Base-by-base conservation (phyloP, 2,113 vertebrate genomes). In the Leptobrachium ailaonicum region DNA sequence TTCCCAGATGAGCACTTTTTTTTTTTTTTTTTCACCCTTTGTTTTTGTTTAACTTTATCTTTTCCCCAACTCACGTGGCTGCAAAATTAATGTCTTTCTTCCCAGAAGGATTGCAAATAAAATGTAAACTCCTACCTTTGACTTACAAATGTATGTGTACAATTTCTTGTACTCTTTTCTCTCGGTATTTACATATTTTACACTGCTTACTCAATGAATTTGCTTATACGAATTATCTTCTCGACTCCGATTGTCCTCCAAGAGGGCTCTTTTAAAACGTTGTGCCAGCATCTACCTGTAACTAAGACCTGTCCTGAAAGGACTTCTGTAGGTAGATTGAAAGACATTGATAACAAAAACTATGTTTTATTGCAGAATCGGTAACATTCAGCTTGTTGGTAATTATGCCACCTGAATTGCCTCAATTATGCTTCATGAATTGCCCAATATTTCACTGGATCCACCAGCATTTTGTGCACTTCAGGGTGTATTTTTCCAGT, bases 171-270 rank as follows among this genome's bases (percentile, higher is more conserved):
- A 4, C 45, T 13, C 47, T 11, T 9, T 44, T 45, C 62, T 42
- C 42, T 58, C 20, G 13, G 2, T 63, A 73, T 79, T 79, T 79
- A 66, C 77, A 79, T 73, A 58, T 42, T 54, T 32, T 11, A 53
- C 14, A 40, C 47, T 58, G 43, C 68, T 44, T 50, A 68, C n/a
- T 45, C 14, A n/a, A 47, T 12, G 2, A 41, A 75, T 81, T 75
- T 81, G 79, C 79, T 75, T 81, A 75, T 40, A 75, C 71, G 53
- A 75, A 81, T 69, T 9, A 45, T 73, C 64, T 74, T 45, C 32
- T 41, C n/a, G 60, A 13, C 11, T 60, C 56, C 56, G 13, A 12
- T 60, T 13, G 13, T 60, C 10, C 56, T 60, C 47, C 47, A 50
- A 50, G 47, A 5, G 4, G 47, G 8, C 8, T 8, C 47, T 5